Conservation (phyloP, 2,797 vertebrate species). For the Sebastes kiyomatsui region DNA sequence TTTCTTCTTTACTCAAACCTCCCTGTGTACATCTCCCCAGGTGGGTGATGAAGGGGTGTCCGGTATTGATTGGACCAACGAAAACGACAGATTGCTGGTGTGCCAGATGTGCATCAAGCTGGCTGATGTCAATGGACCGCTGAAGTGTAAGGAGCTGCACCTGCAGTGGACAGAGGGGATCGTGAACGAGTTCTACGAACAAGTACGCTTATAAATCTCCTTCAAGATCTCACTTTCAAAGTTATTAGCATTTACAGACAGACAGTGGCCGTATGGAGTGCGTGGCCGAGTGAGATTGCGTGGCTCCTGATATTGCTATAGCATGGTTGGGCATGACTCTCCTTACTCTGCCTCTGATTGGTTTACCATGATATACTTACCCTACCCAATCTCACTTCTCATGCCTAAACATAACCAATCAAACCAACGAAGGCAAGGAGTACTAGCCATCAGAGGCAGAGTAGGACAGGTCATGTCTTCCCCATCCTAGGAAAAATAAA, state of each 20-base stretch:
- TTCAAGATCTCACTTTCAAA: not conserved
- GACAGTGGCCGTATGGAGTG: not conserved
- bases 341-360: too few species aligned
- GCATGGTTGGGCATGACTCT: too few species aligned
- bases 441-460: not conserved
- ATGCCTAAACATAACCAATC: too few species aligned
- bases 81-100: slow-evolving; percentile 95
- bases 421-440: not conserved
- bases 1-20: not conserved
- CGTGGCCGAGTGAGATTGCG: not conserved
- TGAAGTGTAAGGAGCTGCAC: slow-evolving; percentile 95
- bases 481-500: too few species aligned
- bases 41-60: slow-evolving; percentile 91
- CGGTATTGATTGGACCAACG: slow-evolving; percentile 96
- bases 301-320: not conserved
- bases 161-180: slow-evolving; percentile 98
- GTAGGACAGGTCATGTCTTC: too few species aligned
- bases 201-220: slow-evolving; percentile 50
- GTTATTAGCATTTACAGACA: not conserved
- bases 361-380: too few species aligned
- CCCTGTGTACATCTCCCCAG: slow-evolving; percentile 67
- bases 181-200: slow-evolving; percentile 95
- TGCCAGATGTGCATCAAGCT: slow-evolving; percentile 99
- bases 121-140: slow-evolving; percentile 96
- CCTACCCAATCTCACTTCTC: too few species aligned